phyloP scores from a whole-genome alignment of 2,888 invertebrate species.

The Quadroppia sp. region DNA sequence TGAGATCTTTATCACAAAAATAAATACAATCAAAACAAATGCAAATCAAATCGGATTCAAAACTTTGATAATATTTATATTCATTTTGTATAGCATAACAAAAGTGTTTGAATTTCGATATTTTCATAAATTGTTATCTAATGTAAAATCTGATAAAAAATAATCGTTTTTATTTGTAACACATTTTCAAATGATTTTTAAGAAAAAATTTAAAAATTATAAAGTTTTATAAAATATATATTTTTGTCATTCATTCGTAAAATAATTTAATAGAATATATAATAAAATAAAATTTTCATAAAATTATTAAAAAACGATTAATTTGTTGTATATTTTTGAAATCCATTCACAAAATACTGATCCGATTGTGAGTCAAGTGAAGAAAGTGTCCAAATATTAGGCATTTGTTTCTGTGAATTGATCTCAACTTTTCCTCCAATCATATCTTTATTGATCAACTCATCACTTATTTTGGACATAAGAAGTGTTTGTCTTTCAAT shows the following conservation, averaged over 20 bases:
- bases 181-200: background rate
- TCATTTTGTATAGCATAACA: too few relatives aligned
- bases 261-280: background rate
- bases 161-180: background rate
- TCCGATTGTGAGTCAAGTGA: background rate
- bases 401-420: background rate
- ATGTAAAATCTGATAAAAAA: background rate
- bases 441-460: background rate
- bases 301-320: background rate
- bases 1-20: background rate
- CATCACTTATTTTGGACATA: constrained; percentile 13
- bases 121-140: too few relatives aligned
- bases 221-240: background rate
- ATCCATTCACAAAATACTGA: constrained; percentile 1
- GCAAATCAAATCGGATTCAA: too few relatives aligned
- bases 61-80: too few relatives aligned
- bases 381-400: constrained; percentile 2
- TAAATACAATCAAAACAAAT: background rate
- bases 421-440: background rate
- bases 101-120: too few relatives aligned
- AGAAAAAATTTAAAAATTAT: background rate
- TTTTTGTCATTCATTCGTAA: background rate
- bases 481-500: background rate
- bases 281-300: background rate
- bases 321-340: background rate